Evolutionary conservation across 2,888 invertebrate genomes (phyloP), one percentile per base, ranked within the genome.

Genomic region (Sesamia inferens): DNA sequence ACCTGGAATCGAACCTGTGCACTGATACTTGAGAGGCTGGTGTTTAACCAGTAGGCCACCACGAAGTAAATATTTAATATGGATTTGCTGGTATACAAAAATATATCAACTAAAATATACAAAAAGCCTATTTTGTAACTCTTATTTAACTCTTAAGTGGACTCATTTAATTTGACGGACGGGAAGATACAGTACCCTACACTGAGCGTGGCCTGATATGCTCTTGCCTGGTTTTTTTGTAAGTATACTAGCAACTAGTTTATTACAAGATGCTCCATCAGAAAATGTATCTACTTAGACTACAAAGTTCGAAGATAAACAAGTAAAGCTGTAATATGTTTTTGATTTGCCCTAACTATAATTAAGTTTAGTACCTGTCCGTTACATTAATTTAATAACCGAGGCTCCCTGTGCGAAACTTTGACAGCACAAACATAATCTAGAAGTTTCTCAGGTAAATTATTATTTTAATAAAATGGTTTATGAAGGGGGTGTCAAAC

Each of bases 331-430:
- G 22, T 31, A 57, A n/a, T 48, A 55, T 10, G 0, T 55, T 78
- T 47, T 51, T 61, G 55, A 61, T 59, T 69, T n/a, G 64, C 71
- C 66, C 22, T 44, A 59, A 83, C 58, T 78, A 14, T 83, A 79
- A 57, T 79, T 83, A 79, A 73, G 39, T 83, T 78, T 42, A 61
- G 24, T 19, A 68, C 65, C 80, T 72, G 80, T 79, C 80, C 51
- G 74, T 64, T 74, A 54, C 80, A 73, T 62, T 51, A 16, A 68
- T 79, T 83, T 73, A 83, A 68, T 83, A 79, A 65, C 63, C 59
- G 10, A 55, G 83, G 68, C 48, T 71, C 24, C 22, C 2, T 14
- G 24, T 14, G 19, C 42, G 31, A 59, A 83, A 80, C 47, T 83
- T 73, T 64, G 74, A 74, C 47, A 24, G 68, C 51, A 65, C 48